These are phyloP conservation scores for Larimichthys polyactis DNA, from an alignment of 2,113 vertebrate species.

Conservation along the genomic window DNA sequence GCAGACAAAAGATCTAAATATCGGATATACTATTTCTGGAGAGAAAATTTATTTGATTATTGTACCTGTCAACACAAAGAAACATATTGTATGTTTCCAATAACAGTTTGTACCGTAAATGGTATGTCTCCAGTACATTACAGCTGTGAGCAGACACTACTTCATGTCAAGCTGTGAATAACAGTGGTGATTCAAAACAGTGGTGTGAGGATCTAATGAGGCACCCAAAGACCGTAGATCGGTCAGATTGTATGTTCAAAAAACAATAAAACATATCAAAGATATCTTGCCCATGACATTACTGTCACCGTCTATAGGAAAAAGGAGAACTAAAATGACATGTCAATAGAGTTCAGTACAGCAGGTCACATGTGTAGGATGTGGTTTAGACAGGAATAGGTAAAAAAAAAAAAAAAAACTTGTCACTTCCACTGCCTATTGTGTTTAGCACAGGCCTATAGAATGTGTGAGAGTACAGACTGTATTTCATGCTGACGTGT, in stretches of 20 bases:
- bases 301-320: neutral
- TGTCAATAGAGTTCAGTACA: neutral
- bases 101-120: neutral
- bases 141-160: neutral
- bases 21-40: neutral
- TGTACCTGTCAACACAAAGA: neutral
- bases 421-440: neutral
- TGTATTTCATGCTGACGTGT: neutral
- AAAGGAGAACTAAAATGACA: neutral
- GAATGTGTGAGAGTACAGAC: no score
- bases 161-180: neutral
- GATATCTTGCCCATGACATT: neutral
- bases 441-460: neutral
- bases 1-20: neutral
- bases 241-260: neutral
- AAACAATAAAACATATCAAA: neutral
- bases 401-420: neutral
- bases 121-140: neutral
- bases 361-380: neutral
- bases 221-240: neutral
- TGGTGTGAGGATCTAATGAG: neutral
- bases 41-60: neutral
- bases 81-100: neutral
- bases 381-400: neutral
- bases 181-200: neutral